A percentile compares a stretch with the other conserved stretches of the same genome.
phyloP scores from a whole-genome alignment of 2,797 vertebrate genomes.

The Emys orbicularis region DNA sequence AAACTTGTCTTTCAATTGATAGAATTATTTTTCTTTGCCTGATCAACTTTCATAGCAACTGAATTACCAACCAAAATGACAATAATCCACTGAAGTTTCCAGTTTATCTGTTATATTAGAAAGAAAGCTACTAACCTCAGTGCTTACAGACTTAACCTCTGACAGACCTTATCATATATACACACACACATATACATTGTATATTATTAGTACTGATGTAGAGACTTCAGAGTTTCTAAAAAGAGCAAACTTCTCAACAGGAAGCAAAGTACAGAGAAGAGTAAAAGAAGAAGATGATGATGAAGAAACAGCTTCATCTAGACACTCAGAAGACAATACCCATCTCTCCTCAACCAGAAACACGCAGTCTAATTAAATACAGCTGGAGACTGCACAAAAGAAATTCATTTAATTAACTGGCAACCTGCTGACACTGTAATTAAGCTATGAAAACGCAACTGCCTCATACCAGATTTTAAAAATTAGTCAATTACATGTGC shows the following conservation, averaged over 20 bases:
- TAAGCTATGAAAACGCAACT: slow-evolving; percentile 79
- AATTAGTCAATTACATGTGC: slow-evolving; percentile 70
- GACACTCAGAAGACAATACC: slow-evolving; percentile 49
- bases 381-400: slow-evolving; percentile 75
- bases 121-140: slow-evolving; percentile 28
- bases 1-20: slow-evolving; percentile 45
- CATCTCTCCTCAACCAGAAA: slow-evolving; percentile 30
- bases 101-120: background rate
- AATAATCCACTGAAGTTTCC: slow-evolving; percentile 32
- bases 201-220: background rate
- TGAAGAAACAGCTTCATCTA: slow-evolving; percentile 45
- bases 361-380: slow-evolving; percentile 75
- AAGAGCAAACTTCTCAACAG: slow-evolving; percentile 23
- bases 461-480: slow-evolving; percentile 75
- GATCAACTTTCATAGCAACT: background rate
- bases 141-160: slow-evolving; percentile 10
- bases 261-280: background rate
- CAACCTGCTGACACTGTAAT: slow-evolving; percentile 79
- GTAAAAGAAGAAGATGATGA: background rate
- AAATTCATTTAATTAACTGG: slow-evolving; percentile 81
- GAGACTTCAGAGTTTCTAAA: slow-evolving; percentile 36
- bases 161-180: slow-evolving; percentile 27
- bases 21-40: background rate
- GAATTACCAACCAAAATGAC: background rate
- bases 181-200: background rate